Conservation (phyloP, 2,797 vertebrate genomes). For the Limnodromus scolopaceus region DNA sequence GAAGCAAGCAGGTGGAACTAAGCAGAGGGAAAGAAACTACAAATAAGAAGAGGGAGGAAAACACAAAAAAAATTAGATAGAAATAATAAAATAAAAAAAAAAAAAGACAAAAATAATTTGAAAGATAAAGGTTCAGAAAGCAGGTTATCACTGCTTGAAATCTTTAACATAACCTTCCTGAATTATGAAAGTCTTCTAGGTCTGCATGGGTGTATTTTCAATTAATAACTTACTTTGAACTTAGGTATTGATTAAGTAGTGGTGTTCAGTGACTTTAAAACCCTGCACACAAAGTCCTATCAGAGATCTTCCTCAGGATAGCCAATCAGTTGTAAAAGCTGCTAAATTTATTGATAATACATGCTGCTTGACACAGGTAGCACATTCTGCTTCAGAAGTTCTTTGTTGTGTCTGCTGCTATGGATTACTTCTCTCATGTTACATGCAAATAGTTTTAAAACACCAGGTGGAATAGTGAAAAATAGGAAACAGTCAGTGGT, state of each 20-base stretch:
- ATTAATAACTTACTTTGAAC: background rate
- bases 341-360: background rate
- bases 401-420: background rate
- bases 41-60: background rate
- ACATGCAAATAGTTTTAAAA: background rate
- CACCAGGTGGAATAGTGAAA: background rate
- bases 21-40: background rate
- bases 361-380: background rate
- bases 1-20: background rate
- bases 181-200: background rate
- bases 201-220: background rate
- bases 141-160: background rate
- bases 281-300: fast-evolving
- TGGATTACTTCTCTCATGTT: background rate
- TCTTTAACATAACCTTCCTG: background rate
- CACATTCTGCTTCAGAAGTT: background rate
- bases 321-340: background rate
- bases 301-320: background rate
- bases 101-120: background rate
- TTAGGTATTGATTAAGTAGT: background rate
- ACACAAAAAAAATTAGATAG: background rate
- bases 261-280: background rate
- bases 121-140: background rate
- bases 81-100: background rate
- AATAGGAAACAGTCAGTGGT: background rate